These are phyloP conservation scores for Ericerus pela DNA, from an alignment of 1,140 invertebrate species.

Conservation along the genomic window DNA sequence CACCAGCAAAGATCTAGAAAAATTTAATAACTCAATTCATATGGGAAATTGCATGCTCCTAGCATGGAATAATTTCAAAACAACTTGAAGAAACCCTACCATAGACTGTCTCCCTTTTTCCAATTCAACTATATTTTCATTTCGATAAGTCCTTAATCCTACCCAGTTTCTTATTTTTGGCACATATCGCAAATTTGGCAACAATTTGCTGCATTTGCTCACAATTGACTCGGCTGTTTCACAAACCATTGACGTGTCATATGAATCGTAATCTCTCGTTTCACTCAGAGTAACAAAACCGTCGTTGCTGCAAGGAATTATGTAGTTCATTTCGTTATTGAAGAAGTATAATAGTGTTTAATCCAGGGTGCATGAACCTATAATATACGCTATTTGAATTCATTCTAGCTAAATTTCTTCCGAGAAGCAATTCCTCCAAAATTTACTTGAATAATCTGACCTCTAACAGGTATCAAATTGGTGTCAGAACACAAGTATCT, in stretches of 20 bases:
- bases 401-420: no score
- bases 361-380: constrained; percentile 79
- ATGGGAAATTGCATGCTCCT: no score
- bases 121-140: constrained; percentile 44
- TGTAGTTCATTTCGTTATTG: constrained; percentile 68
- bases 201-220: constrained; percentile 49
- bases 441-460: constrained; percentile 72
- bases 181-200: constrained; percentile 53
- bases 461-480: constrained; percentile 65
- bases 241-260: constrained; percentile 46
- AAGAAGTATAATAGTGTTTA: constrained; percentile 72
- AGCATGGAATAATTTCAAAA: no score
- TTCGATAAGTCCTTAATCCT: constrained; percentile 54
- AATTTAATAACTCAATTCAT: no score
- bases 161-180: constrained; percentile 44
- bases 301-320: constrained; percentile 61
- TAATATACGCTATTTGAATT: no score
- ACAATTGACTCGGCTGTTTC: constrained; percentile 57
- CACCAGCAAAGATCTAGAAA: no score
- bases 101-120: constrained; percentile 27
- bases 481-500: constrained; percentile 58
- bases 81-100: no score
- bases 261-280: constrained; percentile 62
- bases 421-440: no score
- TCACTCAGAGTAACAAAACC: constrained; percentile 64